Base-by-base conservation (phyloP, 1,140 invertebrate genomes). In the Helicorthomorpha holstii region DNA sequence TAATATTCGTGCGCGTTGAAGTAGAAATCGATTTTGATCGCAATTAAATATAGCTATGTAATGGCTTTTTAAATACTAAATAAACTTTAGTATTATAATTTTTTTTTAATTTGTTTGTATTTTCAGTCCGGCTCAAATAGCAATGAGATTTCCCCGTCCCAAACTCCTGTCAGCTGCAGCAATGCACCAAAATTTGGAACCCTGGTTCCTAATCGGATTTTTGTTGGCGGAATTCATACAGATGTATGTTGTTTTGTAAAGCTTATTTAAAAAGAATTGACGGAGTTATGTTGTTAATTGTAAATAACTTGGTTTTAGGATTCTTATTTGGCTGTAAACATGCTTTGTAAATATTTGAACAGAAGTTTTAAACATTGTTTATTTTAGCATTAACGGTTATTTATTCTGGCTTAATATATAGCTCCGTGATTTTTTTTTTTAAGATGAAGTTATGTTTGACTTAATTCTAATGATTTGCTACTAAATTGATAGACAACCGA, bases 161-260 rank as follows among this genome's bases (percentile, higher is more conserved):
- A 59, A 27, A 62, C 61, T 26, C 61, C 61, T 25, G 57, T 60
- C 12, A 60, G 56, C 10, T 58, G 58, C 43, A 63, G 63, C 55
- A 52, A 66, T 60, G 70, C 72, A 48, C 73, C 73, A 2, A 75
- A 74, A 54, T 74, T 66, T 62, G 74, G 74, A 26, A 75, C 72
- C 25, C 60, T 73, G 44, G 85, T 94, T 57, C 90, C 91, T 54
- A 94, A 92, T 70, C 76, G 90, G 62, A 87, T 95, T 61, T 96
- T 96, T 73, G 87, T 92, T 41, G 87, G 87, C 44, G 88, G 89
- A n/a, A 89, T 93, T 60, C 83, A 87, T 16, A 77, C 83, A 53
- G 69, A 66, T 63, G 69, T 72, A 60, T 66, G 67, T 63, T 12
- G 29, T n/a, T n/a, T n/a, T n/a, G n/a, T n/a, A n/a, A n/a, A n/a